A percentile compares a stretch with the other conserved stretches of the same genome.
Evolutionary conservation across 2,888 invertebrate species (phyloP).

Genomic region (Eulithis testata): DNA sequence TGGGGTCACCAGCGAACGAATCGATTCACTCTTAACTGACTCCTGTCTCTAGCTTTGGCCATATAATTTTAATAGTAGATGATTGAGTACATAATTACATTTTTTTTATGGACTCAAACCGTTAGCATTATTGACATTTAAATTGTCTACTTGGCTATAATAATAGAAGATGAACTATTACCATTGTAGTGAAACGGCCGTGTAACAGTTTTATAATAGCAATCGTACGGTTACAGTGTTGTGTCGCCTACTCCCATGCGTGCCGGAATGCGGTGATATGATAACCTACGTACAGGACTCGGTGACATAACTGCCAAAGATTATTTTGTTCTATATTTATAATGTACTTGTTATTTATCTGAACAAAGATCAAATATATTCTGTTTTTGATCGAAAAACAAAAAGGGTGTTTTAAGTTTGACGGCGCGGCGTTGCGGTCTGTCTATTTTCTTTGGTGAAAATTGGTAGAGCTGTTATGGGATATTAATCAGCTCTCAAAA

Average conservation of each 20-base stretch:
- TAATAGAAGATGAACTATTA: too few species aligned
- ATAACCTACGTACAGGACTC: constrained; percentile 14
- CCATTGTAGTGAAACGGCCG: constrained; percentile 11
- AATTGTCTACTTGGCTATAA: too few species aligned
- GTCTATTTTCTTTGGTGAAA: too few species aligned
- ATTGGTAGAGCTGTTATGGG: too few species aligned
- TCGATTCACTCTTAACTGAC: constrained; percentile 25
- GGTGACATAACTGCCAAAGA: constrained; percentile 16
- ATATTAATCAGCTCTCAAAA: too few species aligned
- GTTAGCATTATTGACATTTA: too few species aligned
- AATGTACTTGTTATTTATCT: background rate
- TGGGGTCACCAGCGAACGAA: constrained; percentile 26
- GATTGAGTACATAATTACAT: background rate
- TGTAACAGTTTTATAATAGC: constrained; percentile 22
- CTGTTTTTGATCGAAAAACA: too few species aligned
- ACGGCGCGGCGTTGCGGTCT: too few species aligned
- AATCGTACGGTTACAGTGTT: constrained; percentile 8
- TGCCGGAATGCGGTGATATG: constrained; percentile 13
- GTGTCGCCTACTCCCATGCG: constrained; percentile 14
- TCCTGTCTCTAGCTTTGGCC: background rate
- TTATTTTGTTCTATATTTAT: background rate
- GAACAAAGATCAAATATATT: too few species aligned
- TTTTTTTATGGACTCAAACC: background rate
- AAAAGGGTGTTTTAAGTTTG: too few species aligned
- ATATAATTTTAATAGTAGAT: background rate